A percentile compares a stretch with the other conserved stretches of the same genome.
Conservation (phyloP, 92 coral and sea anemone genomes). For the Actinostola sp. region DNA sequence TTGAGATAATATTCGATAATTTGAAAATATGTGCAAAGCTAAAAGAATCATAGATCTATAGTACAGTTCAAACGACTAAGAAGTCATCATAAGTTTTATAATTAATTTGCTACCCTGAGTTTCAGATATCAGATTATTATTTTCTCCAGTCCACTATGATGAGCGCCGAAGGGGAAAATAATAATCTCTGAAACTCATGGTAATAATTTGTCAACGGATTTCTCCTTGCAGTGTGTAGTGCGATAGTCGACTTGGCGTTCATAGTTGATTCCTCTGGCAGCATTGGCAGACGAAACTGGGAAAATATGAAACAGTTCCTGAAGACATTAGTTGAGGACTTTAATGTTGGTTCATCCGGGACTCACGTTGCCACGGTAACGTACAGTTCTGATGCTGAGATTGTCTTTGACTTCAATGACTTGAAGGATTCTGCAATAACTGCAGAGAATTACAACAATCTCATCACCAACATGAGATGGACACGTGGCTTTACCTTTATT, state of each 20-base stretch:
- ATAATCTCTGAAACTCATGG: no score
- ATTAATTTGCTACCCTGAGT: neutral
- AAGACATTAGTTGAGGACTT: conserved; percentile 39
- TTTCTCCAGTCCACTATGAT: no score
- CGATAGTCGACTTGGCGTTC: conserved; percentile 62
- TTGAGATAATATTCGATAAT: no score
- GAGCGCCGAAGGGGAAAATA: no score
- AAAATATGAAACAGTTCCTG: conserved; percentile 49
- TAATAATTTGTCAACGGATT: no score
- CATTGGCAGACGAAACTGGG: conserved; percentile 63
- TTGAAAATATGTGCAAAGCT: no score
- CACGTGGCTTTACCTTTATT: conserved; percentile 58
- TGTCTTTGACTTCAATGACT: conserved; percentile 48
- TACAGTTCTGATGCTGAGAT: conserved; percentile 60
- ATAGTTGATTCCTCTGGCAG: conserved; percentile 71
- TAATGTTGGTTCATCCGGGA: conserved; percentile 51
- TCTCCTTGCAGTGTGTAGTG: conserved; percentile 28
- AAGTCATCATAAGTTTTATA: neutral
- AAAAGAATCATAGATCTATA: no score
- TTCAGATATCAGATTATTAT: no score
- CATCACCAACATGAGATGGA: conserved; percentile 49
- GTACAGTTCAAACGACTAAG: neutral
- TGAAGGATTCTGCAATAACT: conserved; percentile 29
- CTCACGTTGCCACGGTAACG: conserved; percentile 58
- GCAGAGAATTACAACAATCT: conserved; percentile 29